These are phyloP conservation scores for Torymus aiolomorphi DNA, from an alignment of 2,888 invertebrate species.

Conservation along the genomic window DNA sequence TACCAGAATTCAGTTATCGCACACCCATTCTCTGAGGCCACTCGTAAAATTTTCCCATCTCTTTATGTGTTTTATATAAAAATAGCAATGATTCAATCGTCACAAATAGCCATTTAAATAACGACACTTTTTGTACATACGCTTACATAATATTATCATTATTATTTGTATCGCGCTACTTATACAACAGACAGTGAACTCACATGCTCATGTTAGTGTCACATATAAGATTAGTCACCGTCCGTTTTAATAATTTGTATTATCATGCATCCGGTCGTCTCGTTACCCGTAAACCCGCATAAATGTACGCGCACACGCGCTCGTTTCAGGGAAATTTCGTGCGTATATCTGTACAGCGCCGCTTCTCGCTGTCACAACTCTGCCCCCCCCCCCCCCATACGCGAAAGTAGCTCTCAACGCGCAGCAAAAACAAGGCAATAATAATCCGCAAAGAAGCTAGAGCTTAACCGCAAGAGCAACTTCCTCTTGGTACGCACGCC, in stretches of 20 bases:
- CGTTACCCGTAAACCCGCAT: neutral
- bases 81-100: constrained; percentile 3
- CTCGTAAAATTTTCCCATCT: too few relatives aligned
- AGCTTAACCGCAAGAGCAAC: neutral
- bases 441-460: too few relatives aligned
- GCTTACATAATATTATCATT: neutral
- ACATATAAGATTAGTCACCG: constrained; percentile 23
- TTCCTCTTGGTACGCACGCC: neutral
- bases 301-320: neutral
- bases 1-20: neutral
- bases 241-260: constrained; percentile 14
- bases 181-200: constrained; percentile 17
- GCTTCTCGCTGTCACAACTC: too few relatives aligned
- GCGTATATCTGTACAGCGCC: neutral
- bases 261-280: neutral
- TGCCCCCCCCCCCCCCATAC: too few relatives aligned
- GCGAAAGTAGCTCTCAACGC: too few relatives aligned
- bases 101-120: neutral
- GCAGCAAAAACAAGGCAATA: too few relatives aligned
- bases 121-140: constrained; percentile 1
- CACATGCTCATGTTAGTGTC: constrained; percentile 9
- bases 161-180: constrained; percentile 8
- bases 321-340: constrained; percentile 1
- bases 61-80: neutral
- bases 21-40: too few relatives aligned